phyloP scores from a whole-genome alignment of 2,888 invertebrate genomes.

The Platynereis dumerilii region DNA sequence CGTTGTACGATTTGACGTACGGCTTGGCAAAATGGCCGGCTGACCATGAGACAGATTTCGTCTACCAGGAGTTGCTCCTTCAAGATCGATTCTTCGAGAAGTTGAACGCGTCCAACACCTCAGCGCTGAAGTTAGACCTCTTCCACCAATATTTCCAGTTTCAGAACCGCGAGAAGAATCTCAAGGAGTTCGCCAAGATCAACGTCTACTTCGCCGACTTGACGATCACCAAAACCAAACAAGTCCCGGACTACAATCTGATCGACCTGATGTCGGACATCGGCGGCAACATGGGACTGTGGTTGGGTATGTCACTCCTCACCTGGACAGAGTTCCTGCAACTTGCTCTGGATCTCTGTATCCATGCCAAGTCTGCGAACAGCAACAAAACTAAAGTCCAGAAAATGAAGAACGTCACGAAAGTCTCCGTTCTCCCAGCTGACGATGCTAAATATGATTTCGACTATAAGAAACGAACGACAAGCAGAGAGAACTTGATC shows the following conservation, averaged over 20 bases:
- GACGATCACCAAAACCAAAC: neutral
- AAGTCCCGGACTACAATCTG: neutral
- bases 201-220: neutral
- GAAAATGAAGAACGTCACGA: no score
- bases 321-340: neutral
- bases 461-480: no score
- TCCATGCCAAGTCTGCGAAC: no score
- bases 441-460: no score
- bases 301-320: constrained; percentile 1
- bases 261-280: neutral
- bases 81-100: neutral
- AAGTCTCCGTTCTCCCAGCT: no score
- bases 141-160: neutral
- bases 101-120: neutral
- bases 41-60: constrained; percentile 2
- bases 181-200: neutral
- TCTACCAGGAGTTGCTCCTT: neutral
- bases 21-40: constrained; percentile 3
- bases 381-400: no score
- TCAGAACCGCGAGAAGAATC: neutral
- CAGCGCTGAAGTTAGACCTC: neutral
- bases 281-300: neutral
- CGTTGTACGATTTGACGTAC: neutral
- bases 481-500: no score
- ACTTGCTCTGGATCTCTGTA: neutral